phyloP scores from a whole-genome alignment of 2,888 invertebrate genomes.

The Apodemia duryi region DNA sequence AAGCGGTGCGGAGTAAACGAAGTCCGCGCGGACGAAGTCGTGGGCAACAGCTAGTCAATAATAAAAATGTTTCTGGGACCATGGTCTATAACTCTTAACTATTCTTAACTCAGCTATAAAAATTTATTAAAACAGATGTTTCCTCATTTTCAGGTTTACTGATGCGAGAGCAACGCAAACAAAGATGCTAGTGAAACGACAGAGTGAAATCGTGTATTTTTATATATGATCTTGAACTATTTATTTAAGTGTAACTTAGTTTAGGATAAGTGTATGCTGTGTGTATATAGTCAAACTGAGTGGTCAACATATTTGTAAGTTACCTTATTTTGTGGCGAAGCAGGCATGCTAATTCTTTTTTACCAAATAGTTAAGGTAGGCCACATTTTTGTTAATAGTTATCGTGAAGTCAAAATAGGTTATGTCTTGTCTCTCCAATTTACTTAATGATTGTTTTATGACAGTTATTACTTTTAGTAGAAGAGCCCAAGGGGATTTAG shows the following conservation, averaged over 20 bases:
- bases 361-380: conserved; percentile 5
- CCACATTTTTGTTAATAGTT: neutral
- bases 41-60: no score
- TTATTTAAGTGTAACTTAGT: conserved; percentile 48
- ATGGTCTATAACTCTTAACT: no score
- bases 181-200: conserved; percentile 48
- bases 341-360: conserved; percentile 6
- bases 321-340: neutral
- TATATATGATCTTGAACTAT: conserved; percentile 54
- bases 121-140: no score
- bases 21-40: no score
- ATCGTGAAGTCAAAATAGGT: neutral
- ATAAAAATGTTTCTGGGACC: no score
- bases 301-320: conserved; percentile 15
- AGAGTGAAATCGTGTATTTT: conserved; percentile 42
- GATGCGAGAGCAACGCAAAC: conserved; percentile 37
- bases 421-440: neutral
- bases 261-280: conserved; percentile 39
- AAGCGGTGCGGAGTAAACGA: no score
- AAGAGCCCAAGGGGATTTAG: no score
- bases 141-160: conserved; percentile 50
- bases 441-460: neutral
- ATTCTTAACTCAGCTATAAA: no score
- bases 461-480: no score
- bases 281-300: conserved; percentile 41